Evolutionary conservation across 2,113 vertebrate species (phyloP).

Genomic region (Pitta sordida): DNA sequence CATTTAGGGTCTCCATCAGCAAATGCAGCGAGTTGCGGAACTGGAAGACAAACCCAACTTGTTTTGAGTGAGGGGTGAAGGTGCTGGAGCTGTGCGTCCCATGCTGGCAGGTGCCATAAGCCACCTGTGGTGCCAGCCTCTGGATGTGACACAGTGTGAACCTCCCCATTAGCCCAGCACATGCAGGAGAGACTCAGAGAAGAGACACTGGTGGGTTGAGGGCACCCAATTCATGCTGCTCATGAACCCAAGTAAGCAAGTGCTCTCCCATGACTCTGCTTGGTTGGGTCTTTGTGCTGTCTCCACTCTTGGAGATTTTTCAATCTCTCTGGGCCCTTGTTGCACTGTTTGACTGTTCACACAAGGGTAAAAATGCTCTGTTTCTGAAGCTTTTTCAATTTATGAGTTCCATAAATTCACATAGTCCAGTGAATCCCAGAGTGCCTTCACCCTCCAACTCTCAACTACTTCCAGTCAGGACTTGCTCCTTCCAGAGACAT

Average conservation of each 20-base stretch:
- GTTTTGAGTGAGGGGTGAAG: background rate
- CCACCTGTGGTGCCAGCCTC: background rate
- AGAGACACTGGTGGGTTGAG: accelerated
- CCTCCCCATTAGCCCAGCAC: background rate
- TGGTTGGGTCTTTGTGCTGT: too few species aligned
- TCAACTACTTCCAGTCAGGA: background rate
- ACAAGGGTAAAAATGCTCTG: accelerated
- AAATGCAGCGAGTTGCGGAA: constrained; percentile 90
- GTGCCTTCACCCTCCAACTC: background rate
- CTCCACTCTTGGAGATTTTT: background rate
- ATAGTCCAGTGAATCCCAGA: background rate
- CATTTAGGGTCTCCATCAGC: constrained; percentile 94
- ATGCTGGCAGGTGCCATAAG: background rate
- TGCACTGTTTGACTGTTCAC: background rate
- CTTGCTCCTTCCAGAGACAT: background rate
- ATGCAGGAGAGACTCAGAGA: background rate
- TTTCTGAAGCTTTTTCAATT: background rate
- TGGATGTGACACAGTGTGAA: accelerated
- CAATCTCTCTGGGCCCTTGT: background rate
- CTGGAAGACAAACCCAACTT: constrained; percentile 64
- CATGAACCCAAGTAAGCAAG: background rate
- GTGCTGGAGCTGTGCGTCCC: accelerated
- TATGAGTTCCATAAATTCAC: background rate
- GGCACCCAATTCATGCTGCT: background rate
- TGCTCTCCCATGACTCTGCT: accelerated